These are phyloP conservation scores for Callocephalon fimbriatum DNA, from an alignment of 2,113 vertebrate species.

Conservation along the genomic window DNA sequence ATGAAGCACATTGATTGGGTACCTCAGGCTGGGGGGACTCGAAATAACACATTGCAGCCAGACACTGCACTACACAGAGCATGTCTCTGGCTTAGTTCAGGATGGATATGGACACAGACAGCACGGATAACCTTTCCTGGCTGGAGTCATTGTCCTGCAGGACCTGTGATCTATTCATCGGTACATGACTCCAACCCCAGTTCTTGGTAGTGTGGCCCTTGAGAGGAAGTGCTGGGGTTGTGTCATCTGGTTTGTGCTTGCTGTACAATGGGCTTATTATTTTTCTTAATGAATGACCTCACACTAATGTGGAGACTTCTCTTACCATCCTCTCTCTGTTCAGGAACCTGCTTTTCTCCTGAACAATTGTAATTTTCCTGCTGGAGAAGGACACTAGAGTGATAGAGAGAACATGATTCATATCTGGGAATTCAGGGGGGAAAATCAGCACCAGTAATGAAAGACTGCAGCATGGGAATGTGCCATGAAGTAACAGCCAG, in stretches of 20 bases:
- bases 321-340: not conserved
- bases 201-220: not conserved
- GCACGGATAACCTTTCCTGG: not conserved
- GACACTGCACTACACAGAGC: rapidly evolving
- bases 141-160: not conserved
- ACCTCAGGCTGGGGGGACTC: not conserved
- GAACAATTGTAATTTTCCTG: not conserved
- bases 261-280: not conserved
- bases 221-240: not conserved
- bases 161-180: not conserved
- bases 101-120: not conserved
- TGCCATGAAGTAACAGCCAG: not conserved
- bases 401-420: not conserved
- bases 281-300: not conserved
- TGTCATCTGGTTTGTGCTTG: not conserved
- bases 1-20: not conserved
- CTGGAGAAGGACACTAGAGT: not conserved
- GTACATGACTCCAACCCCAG: not conserved
- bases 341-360: not conserved
- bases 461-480: not conserved
- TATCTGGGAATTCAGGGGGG: not conserved
- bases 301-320: not conserved
- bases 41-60: too few species aligned
- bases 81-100: not conserved
- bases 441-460: not conserved